These are phyloP conservation scores for Trichomalopsis sarcophagae DNA, from an alignment of 1,140 invertebrate genomes.

Conservation along the genomic window DNA sequence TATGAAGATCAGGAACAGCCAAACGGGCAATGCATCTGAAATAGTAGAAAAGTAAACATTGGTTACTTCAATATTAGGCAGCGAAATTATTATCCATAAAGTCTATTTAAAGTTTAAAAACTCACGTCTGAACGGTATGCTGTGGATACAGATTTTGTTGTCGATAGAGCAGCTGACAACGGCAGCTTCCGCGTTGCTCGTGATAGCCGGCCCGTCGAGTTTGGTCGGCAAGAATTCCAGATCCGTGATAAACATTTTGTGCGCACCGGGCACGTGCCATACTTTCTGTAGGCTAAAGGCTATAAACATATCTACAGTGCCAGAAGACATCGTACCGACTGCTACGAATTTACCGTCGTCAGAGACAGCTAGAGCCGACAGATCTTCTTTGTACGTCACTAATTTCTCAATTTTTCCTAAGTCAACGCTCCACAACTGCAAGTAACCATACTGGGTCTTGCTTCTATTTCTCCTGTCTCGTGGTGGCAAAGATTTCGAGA, in stretches of 20 bases:
- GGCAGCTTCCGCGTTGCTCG: conserved; percentile 86
- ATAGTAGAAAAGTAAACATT: conserved; percentile 59
- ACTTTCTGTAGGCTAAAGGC: conserved; percentile 94
- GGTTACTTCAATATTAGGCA: neutral
- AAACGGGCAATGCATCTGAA: conserved; percentile 85
- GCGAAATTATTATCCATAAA: neutral
- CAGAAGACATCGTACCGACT: conserved; percentile 94
- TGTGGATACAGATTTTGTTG: conserved; percentile 93
- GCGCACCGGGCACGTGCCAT: conserved; percentile 87
- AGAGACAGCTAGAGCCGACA: conserved; percentile 91
- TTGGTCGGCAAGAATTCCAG: conserved; percentile 90
- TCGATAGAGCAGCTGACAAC: conserved; percentile 96
- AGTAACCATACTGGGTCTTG: conserved; percentile 71
- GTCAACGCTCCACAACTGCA: conserved; percentile 83
- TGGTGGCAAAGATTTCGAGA: conserved; percentile 87
- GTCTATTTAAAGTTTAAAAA: conserved; percentile 52
- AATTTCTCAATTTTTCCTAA: conserved; percentile 76
- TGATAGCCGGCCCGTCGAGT: conserved; percentile 79
- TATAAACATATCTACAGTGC: conserved; percentile 92
- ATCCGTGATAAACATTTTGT: conserved; percentile 96
- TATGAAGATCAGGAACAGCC: conserved; percentile 84
- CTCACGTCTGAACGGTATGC: conserved; percentile 88
- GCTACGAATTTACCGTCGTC: conserved; percentile 94
- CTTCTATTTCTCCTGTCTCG: conserved; percentile 77
- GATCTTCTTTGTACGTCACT: conserved; percentile 81